Percentiles rank a stretch among this genome's conserved stretches.
Conservation (phyloP, 2,113 vertebrate species). For the Sinocyclocheilus anshuiensis region DNA sequence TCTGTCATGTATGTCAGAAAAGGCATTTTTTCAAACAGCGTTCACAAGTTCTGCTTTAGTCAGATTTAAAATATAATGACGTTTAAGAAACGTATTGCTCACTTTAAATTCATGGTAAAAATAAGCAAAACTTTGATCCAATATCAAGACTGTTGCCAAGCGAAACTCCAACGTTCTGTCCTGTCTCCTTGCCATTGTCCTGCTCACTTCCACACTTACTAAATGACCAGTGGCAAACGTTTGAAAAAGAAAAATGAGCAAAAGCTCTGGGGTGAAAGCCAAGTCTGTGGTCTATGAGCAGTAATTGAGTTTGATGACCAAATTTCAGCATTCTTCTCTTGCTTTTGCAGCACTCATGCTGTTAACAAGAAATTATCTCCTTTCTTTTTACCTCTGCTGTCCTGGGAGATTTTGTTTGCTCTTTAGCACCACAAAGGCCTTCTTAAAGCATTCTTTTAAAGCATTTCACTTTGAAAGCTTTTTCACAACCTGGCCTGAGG, state of each 20-base stretch:
- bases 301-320: neutral
- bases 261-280: constrained; percentile 47
- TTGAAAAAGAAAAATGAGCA: constrained; percentile 43
- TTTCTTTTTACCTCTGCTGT: neutral
- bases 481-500: constrained; percentile 31
- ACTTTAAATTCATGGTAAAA: constrained; percentile 40
- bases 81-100: neutral
- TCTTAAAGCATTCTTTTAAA: constrained; percentile 28
- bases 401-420: neutral
- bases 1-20: neutral
- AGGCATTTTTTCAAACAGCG: neutral
- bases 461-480: constrained; percentile 41
- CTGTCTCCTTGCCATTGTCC: constrained; percentile 25
- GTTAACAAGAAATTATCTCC: neutral
- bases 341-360: neutral
- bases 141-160: constrained; percentile 49
- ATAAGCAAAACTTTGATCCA: constrained; percentile 59
- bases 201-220: constrained; percentile 50
- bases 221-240: constrained; percentile 50
- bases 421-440: constrained; percentile 37
- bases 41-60: neutral
- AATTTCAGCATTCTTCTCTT: neutral
- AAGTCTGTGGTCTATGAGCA: constrained; percentile 46
- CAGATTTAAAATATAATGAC: neutral
- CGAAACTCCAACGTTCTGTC: neutral